Evolutionary conservation across 2,797 vertebrate species (phyloP).

Genomic region (Limosa lapponica): DNA sequence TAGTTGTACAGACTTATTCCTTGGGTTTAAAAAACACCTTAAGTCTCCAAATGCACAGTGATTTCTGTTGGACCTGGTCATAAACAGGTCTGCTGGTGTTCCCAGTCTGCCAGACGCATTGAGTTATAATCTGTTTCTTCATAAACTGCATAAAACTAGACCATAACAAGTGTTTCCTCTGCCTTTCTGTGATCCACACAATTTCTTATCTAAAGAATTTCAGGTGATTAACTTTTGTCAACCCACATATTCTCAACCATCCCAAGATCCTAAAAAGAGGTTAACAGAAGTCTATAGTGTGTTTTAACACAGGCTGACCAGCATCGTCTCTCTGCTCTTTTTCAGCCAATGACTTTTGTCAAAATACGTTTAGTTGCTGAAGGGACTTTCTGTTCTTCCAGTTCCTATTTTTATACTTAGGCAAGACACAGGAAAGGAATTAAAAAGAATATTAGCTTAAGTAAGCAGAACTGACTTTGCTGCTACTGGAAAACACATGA

Average conservation of each 20-base stretch:
- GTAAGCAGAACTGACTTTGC: conserved; percentile 59
- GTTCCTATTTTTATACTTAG: conserved; percentile 20
- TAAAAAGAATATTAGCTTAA: conserved; percentile 49
- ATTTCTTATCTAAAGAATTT: not conserved
- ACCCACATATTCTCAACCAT: not conserved
- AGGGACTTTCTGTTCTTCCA: conserved; percentile 3
- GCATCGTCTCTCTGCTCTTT: not conserved
- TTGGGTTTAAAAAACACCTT: not conserved
- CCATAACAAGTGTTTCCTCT: not conserved
- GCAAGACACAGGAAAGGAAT: conserved; percentile 13
- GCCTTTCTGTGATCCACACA: not conserved
- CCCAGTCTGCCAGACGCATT: not conserved
- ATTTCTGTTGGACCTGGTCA: not conserved
- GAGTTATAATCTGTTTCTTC: not conserved
- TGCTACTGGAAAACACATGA: conserved; percentile 26
- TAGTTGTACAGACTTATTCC: not conserved
- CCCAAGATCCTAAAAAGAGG: not conserved
- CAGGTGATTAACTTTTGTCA: conserved; percentile 6
- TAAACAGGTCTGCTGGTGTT: not conserved
- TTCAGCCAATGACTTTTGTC: not conserved
- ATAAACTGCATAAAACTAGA: not conserved
- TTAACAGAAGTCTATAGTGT: not conserved
- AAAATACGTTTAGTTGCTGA: not conserved
- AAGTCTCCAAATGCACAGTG: not conserved
- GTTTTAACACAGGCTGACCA: not conserved